phyloP scores from a whole-genome alignment of 2,797 vertebrate genomes.

The Aeoliscus strigatus region DNA sequence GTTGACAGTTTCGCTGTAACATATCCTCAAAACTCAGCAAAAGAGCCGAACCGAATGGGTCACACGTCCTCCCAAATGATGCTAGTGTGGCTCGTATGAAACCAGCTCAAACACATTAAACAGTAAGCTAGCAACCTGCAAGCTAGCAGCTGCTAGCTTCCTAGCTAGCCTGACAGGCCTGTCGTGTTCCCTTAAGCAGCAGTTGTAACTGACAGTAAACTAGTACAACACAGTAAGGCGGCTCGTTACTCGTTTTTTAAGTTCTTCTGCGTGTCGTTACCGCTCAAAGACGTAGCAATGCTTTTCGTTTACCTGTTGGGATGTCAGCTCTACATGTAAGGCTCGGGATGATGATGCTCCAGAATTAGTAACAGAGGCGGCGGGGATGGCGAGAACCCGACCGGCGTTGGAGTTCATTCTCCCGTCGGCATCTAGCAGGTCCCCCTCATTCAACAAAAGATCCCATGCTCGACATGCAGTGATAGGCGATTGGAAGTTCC shows the following conservation, averaged over 20 bases:
- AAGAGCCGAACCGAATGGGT: neutral
- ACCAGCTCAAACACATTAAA: neutral
- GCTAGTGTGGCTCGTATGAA: neutral
- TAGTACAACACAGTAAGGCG: neutral
- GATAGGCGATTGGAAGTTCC: constrained; percentile 11
- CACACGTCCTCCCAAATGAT: neutral
- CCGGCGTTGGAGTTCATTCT: constrained; percentile 80
- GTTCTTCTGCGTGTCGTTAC: neutral
- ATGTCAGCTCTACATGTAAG: constrained; percentile 89
- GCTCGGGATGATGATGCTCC: constrained; percentile 81
- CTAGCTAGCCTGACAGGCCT: constrained; percentile 53
- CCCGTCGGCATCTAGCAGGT: constrained; percentile 63
- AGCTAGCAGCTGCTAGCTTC: constrained; percentile 44
- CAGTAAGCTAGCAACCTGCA: constrained; percentile 26
- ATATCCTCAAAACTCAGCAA: neutral
- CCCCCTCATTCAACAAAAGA: constrained; percentile 70
- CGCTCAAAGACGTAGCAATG: too few relatives aligned
- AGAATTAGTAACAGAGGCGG: constrained; percentile 74
- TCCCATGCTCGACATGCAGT: constrained; percentile 35
- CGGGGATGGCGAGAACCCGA: constrained; percentile 75
- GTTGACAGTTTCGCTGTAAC: neutral
- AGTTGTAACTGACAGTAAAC: constrained; percentile 19
- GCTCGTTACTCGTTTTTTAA: too few relatives aligned
- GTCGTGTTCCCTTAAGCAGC: constrained; percentile 22
- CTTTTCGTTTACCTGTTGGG: constrained; percentile 83